phyloP scores from a whole-genome alignment of 2,113 vertebrate species.

The Gadus macrocephalus region DNA sequence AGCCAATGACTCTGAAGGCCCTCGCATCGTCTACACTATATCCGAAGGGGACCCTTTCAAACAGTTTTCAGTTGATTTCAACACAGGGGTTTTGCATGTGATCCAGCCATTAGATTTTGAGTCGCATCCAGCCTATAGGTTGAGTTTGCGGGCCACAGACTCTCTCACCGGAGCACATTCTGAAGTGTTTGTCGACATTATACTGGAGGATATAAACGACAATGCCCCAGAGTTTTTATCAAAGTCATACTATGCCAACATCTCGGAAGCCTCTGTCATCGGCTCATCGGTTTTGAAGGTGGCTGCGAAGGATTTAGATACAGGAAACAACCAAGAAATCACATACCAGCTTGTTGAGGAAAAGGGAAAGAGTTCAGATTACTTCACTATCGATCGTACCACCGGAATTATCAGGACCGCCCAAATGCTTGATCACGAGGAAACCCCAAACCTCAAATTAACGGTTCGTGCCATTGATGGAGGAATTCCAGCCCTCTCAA shows the following conservation, averaged over 20 bases:
- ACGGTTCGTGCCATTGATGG: constrained; percentile 82
- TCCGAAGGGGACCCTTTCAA: constrained; percentile 89
- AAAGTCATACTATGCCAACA: constrained; percentile 73
- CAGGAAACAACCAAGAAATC: constrained; percentile 82
- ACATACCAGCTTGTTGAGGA: constrained; percentile 87
- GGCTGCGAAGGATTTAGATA: constrained; percentile 83
- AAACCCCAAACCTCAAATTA: constrained; percentile 75
- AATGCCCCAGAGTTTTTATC: constrained; percentile 83
- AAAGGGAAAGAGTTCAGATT: constrained; percentile 72
- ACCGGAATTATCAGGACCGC: constrained; percentile 82
- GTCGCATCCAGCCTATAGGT: constrained; percentile 90
- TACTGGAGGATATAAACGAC: constrained; percentile 93
- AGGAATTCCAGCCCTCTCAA: constrained; percentile 87
- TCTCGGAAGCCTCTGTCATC: constrained; percentile 89
- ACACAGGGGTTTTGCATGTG: constrained; percentile 90
- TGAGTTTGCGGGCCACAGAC: constrained; percentile 88
- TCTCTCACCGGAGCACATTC: constrained; percentile 86
- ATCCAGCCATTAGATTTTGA: constrained; percentile 89
- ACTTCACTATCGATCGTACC: constrained; percentile 84
- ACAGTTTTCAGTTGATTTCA: constrained; percentile 93
- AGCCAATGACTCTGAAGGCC: constrained; percentile 90
- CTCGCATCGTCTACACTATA: constrained; percentile 92
- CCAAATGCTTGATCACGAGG: constrained; percentile 84
- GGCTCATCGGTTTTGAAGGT: constrained; percentile 83
- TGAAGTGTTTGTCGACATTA: constrained; percentile 91